Evolutionary conservation across 1,140 invertebrate genomes (phyloP), one percentile per base, ranked within the genome.

Genomic region (Tigriopus japonicus): DNA sequence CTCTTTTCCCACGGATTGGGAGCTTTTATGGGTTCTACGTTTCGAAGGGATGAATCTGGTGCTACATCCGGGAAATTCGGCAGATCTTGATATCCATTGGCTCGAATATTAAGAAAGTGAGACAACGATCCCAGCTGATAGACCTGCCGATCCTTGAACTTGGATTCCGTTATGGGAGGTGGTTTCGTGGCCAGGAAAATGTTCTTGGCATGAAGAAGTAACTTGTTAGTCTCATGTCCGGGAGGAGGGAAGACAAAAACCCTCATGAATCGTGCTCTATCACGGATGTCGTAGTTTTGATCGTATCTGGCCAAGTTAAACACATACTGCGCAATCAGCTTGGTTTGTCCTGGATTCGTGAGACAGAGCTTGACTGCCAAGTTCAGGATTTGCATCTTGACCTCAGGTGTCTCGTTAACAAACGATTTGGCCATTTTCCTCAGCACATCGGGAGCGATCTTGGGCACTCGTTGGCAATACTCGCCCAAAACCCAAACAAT

Each of bases 241-340:
- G 75, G 75, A 54, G 76, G 70, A 12, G 82, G 79, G 67, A 86
- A 81, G 3, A 93, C 79, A 65, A 96, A 84, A 35, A 83, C 81
- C 21, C 81, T 78, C 15, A 97, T 73, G 67, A 96, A 84, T 19
- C 94, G 74, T 1, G 88, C 87, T 1, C 93, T 76, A 74, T 99
- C 96, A 42, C 96, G 75, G 43, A 98, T 93, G 73, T 98, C 95
- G 69, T 99, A 98, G 72, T 92, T 96, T 56, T 85, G 82, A 76
- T 99, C 96, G 71, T 98, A 99, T 67, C 93, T 88, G 0, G 96
- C 94, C 66, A 98, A 74, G 68, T 91, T 91, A 63, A 98, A 86
- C 5, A 98, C 83, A 72, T 99, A 98, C 68, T 90, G 86, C 69
- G 89, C 90, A 42, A 98, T 76, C 7, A 88, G 73, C 60, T 81